Evolutionary conservation across 2,113 vertebrate species (phyloP), one percentile per base, ranked within the genome.

Genomic region (Aegotheles bennettii): DNA sequence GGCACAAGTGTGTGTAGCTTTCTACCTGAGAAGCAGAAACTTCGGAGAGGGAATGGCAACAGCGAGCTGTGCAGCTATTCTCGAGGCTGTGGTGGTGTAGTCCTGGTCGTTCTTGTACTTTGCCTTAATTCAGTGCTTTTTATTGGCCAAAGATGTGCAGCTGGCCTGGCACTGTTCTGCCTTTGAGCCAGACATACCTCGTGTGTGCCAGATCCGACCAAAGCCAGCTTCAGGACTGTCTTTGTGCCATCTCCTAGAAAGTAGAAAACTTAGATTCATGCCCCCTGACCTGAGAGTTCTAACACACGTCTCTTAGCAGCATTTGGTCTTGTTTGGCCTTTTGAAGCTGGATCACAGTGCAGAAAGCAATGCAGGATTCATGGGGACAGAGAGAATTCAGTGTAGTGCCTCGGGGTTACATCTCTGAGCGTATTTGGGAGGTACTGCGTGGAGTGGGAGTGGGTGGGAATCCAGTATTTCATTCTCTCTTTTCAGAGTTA

Each of bases 401-500:
- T 43, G 40, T 56, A 43, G 25, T 8, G 6, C 24, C 28, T 77
- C 7, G 0, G 18, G 38, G 16, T 82, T 88, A 0, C 64, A 9
- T 48, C 29, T 75, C 10, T 24, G 14, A 57, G 23, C 65, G n/a
- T 83, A n/a, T 64, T 88, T 78, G 50, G 42, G n/a, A 85, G 31
- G 40, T 1, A 0, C 24, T 51, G 2, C 10, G 3, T 64, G 57
- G 36, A 88, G 17, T 1, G 1, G 47, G 19, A 74, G 63, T 21
- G 23, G 28, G 11, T 87, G 8, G 11, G 17, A 67, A 82, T 83
- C 13, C 35, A 76, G 5, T 17, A 23, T 47, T 75, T 67, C 10
- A 16, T 86, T 69, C 57, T 77, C 8, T 21, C 11, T 88, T 56
- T 90, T 71, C n/a, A 64, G 19, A 3, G 4, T 80, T 73, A 36